Evolutionary conservation across 2,797 vertebrate species (phyloP).

Genomic region (Hippopotamyrus pictus): DNA sequence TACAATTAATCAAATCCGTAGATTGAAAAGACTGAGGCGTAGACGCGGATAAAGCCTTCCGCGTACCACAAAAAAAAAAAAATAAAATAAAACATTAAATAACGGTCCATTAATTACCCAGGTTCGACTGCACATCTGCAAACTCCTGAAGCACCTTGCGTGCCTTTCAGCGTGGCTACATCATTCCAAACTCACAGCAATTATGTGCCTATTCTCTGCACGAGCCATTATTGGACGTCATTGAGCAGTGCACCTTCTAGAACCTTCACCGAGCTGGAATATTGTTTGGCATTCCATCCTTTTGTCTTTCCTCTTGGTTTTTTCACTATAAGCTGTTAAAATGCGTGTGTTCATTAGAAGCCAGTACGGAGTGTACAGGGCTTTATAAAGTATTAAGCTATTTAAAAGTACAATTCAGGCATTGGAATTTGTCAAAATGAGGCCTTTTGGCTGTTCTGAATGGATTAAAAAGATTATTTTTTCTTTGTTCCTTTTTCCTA

Average conservation of each 20-base stretch:
- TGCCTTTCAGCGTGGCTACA: not conserved
- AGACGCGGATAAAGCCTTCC: not conserved
- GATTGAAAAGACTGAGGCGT: conserved; percentile 15
- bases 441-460: not conserved
- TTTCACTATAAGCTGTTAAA: not conserved
- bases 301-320: not conserved
- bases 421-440: not conserved
- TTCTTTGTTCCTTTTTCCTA: not conserved
- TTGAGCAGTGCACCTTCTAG: not conserved
- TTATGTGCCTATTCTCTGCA: not conserved
- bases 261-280: not conserved
- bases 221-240: not conserved
- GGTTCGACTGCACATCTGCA: conserved; percentile 34
- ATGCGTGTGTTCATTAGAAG: not conserved
- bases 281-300: not conserved
- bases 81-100: conserved; percentile 21
- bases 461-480: not conserved
- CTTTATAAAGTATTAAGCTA: not conserved
- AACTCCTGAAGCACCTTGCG: conserved; percentile 16
- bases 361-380: not conserved
- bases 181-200: not conserved
- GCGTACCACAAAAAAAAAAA: conserved; percentile 20
- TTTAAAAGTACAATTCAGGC: not conserved
- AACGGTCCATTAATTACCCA: conserved; percentile 34
- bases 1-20: conserved; percentile 28